These are phyloP conservation scores for Anaspis maculata DNA, from an alignment of 2,888 invertebrate species.

Conservation along the genomic window DNA sequence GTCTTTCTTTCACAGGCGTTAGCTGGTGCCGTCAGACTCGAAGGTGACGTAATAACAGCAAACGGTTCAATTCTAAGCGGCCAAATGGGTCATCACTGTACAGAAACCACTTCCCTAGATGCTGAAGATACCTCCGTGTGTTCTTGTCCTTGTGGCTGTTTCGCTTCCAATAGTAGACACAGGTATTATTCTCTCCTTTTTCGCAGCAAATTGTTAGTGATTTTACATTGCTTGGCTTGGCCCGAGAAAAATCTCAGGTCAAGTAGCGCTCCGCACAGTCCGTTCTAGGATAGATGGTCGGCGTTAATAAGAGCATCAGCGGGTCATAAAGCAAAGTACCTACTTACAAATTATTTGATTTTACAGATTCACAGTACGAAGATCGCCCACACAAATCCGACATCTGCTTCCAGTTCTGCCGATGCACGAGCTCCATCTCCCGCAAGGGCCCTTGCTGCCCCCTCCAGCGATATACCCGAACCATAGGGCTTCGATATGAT, in stretches of 20 bases:
- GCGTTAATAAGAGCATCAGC: no score
- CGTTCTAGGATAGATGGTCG: no score
- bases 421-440: conserved; percentile 41
- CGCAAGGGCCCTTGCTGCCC: conserved; percentile 36
- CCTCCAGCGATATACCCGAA: conserved; percentile 42
- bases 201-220: no score
- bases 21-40: conserved; percentile 87
- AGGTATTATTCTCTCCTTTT: conserved; percentile 25
- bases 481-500: conserved; percentile 43
- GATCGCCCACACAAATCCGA: conserved; percentile 39
- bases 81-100: conserved; percentile 41
- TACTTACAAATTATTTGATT: conserved; percentile 1
- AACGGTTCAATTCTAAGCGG: conserved; percentile 85
- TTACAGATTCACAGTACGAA: conserved; percentile 36
- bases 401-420: conserved; percentile 41
- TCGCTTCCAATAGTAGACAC: conserved; percentile 36
- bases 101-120: conserved; percentile 42
- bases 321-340: no score
- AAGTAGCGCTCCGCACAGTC: no score
- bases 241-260: not conserved
- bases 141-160: conserved; percentile 43
- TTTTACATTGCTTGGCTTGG: no score
- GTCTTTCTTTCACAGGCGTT: conserved; percentile 64
- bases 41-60: conserved; percentile 95
- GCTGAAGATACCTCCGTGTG: conserved; percentile 42